These are phyloP conservation scores for Parasteatoda tepidariorum DNA, from an alignment of 1,140 invertebrate genomes.

Conservation along the genomic window DNA sequence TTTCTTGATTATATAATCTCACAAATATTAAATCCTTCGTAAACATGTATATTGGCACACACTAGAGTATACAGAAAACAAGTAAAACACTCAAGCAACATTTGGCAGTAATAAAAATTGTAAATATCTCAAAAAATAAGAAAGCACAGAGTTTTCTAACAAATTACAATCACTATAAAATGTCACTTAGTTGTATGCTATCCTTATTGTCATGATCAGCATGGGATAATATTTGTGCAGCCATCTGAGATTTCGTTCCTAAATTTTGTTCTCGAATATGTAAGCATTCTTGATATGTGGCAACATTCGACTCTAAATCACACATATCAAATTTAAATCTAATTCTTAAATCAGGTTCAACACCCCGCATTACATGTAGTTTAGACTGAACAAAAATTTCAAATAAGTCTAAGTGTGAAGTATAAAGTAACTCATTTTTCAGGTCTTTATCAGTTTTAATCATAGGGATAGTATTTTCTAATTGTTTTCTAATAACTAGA, in stretches of 20 bases:
- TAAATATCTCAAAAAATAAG: conserved; percentile 58
- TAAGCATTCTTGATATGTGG: conserved; percentile 65
- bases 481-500: conserved; percentile 74
- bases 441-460: conserved; percentile 76
- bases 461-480: conserved; percentile 74
- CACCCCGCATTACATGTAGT: conserved; percentile 78
- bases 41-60: too few relatives aligned
- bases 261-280: conserved; percentile 65
- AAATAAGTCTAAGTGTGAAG: conserved; percentile 70
- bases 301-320: conserved; percentile 57
- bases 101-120: conserved; percentile 50
- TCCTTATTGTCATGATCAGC: conserved; percentile 40
- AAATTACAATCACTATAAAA: conserved; percentile 32
- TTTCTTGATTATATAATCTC: too few relatives aligned
- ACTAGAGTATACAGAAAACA: too few relatives aligned
- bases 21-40: too few relatives aligned
- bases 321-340: conserved; percentile 71
- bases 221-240: conserved; percentile 66
- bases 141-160: conserved; percentile 11
- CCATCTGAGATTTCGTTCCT: conserved; percentile 68
- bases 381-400: conserved; percentile 75
- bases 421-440: conserved; percentile 62
- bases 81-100: conserved; percentile 18
- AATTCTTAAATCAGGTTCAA: conserved; percentile 78
- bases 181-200: conserved; percentile 30